Percentiles rank a stretch among this genome's conserved stretches.
Conservation (phyloP, 2,888 invertebrate genomes). For the Phoenoteleia sp. region DNA sequence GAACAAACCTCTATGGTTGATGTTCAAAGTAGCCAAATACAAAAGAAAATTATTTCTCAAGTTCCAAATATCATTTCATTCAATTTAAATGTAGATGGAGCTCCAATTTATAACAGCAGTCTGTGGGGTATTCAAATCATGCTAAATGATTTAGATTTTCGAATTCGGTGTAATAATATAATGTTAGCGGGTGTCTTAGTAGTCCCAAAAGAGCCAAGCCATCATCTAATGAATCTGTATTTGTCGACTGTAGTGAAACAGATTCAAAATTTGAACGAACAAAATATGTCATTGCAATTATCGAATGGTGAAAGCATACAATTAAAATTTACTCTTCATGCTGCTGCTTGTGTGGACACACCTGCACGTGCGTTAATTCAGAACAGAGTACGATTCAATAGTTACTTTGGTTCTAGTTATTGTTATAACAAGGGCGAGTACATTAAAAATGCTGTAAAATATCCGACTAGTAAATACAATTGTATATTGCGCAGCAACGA, state of each 20-base stretch:
- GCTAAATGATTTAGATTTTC: conserved; percentile 24
- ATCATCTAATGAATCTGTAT: conserved; percentile 45
- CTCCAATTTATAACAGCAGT: conserved; percentile 21
- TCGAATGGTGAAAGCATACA: not conserved
- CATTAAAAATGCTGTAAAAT: not conserved
- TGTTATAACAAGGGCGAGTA: conserved; percentile 13
- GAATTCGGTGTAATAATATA: conserved; percentile 20
- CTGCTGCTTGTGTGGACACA: not conserved
- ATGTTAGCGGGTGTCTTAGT: conserved; percentile 57
- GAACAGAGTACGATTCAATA: conserved; percentile 24
- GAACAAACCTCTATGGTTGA: no score
- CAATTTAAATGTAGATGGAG: conserved; percentile 34
- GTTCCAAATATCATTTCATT: not conserved
- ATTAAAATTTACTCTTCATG: not conserved
- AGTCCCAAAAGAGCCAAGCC: conserved; percentile 41
- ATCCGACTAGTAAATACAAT: not conserved
- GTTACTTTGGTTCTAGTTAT: conserved; percentile 18
- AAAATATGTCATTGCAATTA: not conserved
- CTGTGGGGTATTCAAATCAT: conserved; percentile 27
- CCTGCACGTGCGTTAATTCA: conserved; percentile 15
- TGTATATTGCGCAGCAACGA: not conserved
- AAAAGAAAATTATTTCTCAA: not conserved
- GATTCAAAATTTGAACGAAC: not conserved
- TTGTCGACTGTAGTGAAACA: conserved; percentile 24
- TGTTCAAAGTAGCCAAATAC: no score